These are phyloP conservation scores for Crioceris asparagi DNA, from an alignment of 2,888 invertebrate species.

Conservation along the genomic window DNA sequence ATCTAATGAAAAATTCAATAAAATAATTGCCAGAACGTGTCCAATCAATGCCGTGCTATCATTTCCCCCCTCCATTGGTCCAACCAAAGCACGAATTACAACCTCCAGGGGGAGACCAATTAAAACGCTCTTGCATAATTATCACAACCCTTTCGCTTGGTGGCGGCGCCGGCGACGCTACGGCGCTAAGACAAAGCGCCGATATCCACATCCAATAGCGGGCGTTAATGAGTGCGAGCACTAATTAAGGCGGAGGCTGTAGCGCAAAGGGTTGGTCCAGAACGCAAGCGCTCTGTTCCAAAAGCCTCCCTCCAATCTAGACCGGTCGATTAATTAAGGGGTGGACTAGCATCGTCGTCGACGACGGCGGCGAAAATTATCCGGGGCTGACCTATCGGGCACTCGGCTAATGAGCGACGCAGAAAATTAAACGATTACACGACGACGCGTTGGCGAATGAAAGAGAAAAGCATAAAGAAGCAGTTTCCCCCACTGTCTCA, in stretches of 20 bases:
- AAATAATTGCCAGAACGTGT: neutral
- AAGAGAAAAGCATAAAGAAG: no score
- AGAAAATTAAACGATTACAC: constrained; percentile 20
- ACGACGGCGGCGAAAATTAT: constrained; percentile 15
- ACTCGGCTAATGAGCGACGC: constrained; percentile 17
- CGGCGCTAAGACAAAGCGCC: no score
- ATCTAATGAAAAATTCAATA: neutral
- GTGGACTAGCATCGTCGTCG: constrained; percentile 27
- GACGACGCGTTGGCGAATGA: constrained; percentile 11
- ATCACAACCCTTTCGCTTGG: no score
- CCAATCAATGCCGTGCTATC: no score
- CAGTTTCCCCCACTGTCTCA: no score
- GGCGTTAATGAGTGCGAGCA: constrained; percentile 30
- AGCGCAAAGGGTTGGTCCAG: constrained; percentile 38
- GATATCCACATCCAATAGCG: no score
- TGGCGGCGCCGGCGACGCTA: no score
- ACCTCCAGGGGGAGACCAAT: no score
- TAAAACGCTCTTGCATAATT: no score
- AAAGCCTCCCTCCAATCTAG: constrained; percentile 39
- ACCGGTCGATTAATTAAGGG: constrained; percentile 37
- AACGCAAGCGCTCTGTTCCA: constrained; percentile 37
- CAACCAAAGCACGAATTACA: no score
- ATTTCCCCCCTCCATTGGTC: no score
- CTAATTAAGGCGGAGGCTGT: constrained; percentile 37
- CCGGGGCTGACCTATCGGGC: constrained; percentile 14